These are phyloP conservation scores for Madoqua kirkii DNA, from an alignment of 2,113 vertebrate genomes.

Conservation along the genomic window DNA sequence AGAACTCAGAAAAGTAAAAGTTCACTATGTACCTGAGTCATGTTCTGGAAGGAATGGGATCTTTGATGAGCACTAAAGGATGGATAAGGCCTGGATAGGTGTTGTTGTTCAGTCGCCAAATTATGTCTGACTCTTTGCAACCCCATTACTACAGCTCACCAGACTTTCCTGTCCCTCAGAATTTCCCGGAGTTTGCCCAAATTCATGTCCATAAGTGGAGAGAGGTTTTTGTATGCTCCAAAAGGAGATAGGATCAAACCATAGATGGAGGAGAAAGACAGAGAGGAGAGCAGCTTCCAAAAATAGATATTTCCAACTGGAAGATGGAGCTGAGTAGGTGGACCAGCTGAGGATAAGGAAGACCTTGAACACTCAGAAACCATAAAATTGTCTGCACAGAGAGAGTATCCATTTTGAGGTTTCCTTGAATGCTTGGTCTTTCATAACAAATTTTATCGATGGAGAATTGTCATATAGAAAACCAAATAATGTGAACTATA, in stretches of 20 bases:
- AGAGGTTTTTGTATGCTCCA: background rate
- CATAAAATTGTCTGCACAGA: background rate
- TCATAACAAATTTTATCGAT: background rate
- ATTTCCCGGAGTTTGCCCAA: background rate
- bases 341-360: background rate
- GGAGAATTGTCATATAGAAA: background rate
- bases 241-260: background rate
- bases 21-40: background rate
- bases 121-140: background rate
- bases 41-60: background rate
- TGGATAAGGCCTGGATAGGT: background rate
- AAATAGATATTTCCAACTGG: background rate
- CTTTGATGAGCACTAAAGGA: background rate
- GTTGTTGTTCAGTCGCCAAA: background rate
- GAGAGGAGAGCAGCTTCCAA: too few species aligned
- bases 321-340: background rate
- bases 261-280: background rate
- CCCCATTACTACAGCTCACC: background rate
- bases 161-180: background rate
- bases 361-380: background rate
- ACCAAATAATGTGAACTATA: background rate
- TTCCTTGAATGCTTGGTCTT: background rate
- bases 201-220: background rate
- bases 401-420: background rate
- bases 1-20: background rate